These are phyloP conservation scores for Conistra vaccinii DNA, from an alignment of 2,888 invertebrate species.

Conservation along the genomic window DNA sequence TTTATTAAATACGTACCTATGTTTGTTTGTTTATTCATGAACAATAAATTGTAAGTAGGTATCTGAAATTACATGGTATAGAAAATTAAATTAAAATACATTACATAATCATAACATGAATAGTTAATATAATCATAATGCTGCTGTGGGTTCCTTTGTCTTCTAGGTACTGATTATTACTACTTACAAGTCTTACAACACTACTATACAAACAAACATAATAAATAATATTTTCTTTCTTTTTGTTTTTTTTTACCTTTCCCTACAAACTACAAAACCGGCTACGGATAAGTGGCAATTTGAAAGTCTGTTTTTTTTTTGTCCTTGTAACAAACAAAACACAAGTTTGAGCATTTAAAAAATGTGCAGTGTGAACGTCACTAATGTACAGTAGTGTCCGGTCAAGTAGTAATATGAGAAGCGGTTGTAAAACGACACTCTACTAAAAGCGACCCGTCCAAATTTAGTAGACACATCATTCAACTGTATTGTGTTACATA, in stretches of 20 bases:
- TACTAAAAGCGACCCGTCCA: slow-evolving; percentile 85
- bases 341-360: slow-evolving; percentile 41
- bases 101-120: no score
- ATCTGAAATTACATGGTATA: no score
- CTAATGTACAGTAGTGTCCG: slow-evolving; percentile 62
- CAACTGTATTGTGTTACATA: slow-evolving; percentile 74
- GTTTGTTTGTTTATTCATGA: no score
- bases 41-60: no score
- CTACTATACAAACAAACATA: not conserved
- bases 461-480: slow-evolving; percentile 79
- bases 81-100: no score
- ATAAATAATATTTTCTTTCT: not conserved
- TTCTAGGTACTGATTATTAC: not conserved
- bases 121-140: not conserved
- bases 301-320: not conserved
- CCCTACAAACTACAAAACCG: not conserved
- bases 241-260: not conserved
- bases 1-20: no score
- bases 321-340: slow-evolving; percentile 13
- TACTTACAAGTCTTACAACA: no score
- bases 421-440: slow-evolving; percentile 76
- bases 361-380: slow-evolving; percentile 48
- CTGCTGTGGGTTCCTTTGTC: not conserved
- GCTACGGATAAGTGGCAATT: not conserved
- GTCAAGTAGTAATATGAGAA: slow-evolving; percentile 70